These are phyloP conservation scores for Thereuonema tuberculata DNA, from an alignment of 1,140 invertebrate genomes.

Conservation along the genomic window DNA sequence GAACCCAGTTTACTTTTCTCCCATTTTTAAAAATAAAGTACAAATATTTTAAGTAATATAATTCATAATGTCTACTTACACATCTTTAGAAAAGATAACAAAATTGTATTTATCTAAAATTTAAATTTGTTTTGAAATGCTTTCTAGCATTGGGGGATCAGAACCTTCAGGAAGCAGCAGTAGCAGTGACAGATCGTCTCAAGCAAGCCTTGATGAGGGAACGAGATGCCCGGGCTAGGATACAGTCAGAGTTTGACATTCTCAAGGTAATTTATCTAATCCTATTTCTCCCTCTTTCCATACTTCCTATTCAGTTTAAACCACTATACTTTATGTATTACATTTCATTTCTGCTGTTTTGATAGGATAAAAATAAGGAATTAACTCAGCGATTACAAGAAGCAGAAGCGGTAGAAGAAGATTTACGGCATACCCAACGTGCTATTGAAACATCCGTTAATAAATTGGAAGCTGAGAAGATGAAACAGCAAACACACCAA, in stretches of 20 bases:
- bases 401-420: slow-evolving; percentile 7
- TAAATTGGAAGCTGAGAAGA: slow-evolving; percentile 4
- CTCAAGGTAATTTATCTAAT: background rate
- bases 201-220: slow-evolving; percentile 3
- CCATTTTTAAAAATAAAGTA: no score
- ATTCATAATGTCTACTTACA: no score
- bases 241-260: slow-evolving; percentile 3
- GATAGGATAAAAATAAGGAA: slow-evolving; percentile 6
- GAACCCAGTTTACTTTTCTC: no score
- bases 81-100: no score
- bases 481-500: slow-evolving; percentile 3
- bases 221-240: slow-evolving; percentile 1
- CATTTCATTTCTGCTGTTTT: background rate
- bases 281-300: no score
- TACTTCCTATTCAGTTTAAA: no score
- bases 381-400: slow-evolving; percentile 4
- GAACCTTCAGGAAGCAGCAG: slow-evolving; percentile 1
- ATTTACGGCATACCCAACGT: slow-evolving; percentile 2
- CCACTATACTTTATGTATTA: no score
- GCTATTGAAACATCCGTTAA: slow-evolving; percentile 4
- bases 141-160: slow-evolving; percentile 2
- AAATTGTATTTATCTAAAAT: no score
- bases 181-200: slow-evolving; percentile 1
- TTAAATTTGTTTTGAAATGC: background rate
- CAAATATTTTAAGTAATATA: no score